Conservation (phyloP, 2,113 vertebrate genomes). For the Bungarus multicinctus region DNA sequence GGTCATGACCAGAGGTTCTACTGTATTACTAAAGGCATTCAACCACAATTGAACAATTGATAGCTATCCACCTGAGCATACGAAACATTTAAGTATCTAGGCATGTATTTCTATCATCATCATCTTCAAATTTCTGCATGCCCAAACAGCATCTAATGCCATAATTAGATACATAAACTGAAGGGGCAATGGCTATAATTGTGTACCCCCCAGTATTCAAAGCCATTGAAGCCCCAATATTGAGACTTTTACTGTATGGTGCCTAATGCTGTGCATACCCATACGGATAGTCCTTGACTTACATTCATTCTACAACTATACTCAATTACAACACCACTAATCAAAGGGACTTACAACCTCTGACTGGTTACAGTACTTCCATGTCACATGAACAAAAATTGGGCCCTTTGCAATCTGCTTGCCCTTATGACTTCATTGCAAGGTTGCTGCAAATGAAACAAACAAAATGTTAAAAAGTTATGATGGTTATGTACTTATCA, state of each 20-base stretch:
- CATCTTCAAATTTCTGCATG: not conserved
- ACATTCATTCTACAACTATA: too few species aligned
- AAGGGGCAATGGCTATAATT: not conserved
- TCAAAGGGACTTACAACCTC: too few species aligned
- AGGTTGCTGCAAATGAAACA: not conserved
- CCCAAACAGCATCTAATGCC: not conserved
- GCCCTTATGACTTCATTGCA: too few species aligned
- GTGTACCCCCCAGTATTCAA: not conserved
- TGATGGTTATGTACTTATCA: too few species aligned
- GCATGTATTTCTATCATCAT: not conserved
- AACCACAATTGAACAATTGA: not conserved
- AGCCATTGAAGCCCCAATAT: not conserved
- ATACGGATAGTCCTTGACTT: not conserved
- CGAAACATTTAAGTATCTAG: not conserved
- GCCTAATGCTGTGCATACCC: not conserved
- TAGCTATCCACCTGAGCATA: not conserved
- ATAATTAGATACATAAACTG: not conserved
- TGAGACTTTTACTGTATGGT: not conserved
- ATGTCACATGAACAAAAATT: too few species aligned
- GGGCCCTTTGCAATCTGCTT: too few species aligned
- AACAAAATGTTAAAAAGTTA: too few species aligned
- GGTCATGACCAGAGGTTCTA: too few species aligned
- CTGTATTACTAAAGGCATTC: not conserved
- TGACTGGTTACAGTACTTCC: too few species aligned
- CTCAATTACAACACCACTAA: too few species aligned